Evolutionary conservation across 1,140 invertebrate species (phyloP), one percentile per base, ranked within the genome.

Genomic region (Drosophila equinoxialis): DNA sequence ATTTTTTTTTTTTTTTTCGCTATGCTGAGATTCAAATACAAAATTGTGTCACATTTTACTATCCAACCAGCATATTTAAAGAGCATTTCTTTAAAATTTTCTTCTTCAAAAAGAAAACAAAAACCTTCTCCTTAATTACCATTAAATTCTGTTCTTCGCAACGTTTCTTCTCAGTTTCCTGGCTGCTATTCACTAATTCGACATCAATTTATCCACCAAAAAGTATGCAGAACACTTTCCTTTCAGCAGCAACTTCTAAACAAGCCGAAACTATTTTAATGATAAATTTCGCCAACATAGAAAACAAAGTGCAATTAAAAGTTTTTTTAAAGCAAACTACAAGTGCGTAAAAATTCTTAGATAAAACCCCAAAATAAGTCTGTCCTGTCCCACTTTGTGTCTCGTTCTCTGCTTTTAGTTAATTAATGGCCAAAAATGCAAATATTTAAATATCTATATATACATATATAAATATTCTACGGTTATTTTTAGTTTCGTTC

Each of bases 271-370:
- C 74, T 74, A 81, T 81, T 81, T 77, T 81, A 81, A 81, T 81
- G 69, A 77, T 81, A 74, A 66, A 79, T 81, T 81, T 81, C 54
- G 41, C 74, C 51, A 68, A 45, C 33, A 33, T 71, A 65, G 70
- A 23, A 42, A 74, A 78, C 70, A 78, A 74, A 83, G 69, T 79
- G 81, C 77, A 83, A 83, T 84, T 84, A 77, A 74, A 84, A 84
- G 66, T 84, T 30, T 84, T 84, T 83, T 71, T 7, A 48, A 57
- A 67, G 42, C 23, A 45, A 42, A 51, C 45, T 51, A 20, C 55
- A 60, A 68, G 66, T 59, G 54, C 39, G 64, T 55, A 74, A 71
- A 80, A 75, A 63, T 77, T 65, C 54, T 54, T 55, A 71, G 39
- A 66, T 35, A 37, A 67, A 76, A 33, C 62, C 42, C 17, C 39